Conservation (phyloP, 2,113 vertebrate genomes). For the Festucalex cinctus region DNA sequence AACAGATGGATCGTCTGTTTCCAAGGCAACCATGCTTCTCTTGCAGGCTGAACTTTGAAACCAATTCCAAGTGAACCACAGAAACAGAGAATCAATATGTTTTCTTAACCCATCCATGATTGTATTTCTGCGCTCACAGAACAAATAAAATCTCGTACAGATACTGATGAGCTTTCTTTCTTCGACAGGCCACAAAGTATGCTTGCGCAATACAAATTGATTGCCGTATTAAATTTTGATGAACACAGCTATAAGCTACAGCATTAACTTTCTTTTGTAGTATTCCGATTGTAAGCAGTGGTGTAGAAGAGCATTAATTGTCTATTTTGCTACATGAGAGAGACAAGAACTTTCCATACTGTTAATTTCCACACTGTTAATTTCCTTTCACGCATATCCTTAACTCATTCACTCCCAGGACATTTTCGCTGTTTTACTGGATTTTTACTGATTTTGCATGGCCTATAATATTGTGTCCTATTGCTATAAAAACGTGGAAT, state of each 20-base stretch:
- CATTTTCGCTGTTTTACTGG: too few species aligned
- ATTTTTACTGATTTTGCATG: too few species aligned
- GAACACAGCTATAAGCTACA: too few species aligned
- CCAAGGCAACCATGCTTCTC: slow-evolving; percentile 41
- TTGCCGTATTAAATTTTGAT: too few species aligned
- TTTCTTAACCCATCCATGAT: slow-evolving; percentile 7
- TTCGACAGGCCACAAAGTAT: neutral
- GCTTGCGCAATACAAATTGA: neutral
- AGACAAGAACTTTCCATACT: too few species aligned
- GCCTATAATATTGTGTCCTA: too few species aligned
- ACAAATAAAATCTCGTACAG: neutral
- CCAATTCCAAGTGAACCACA: slow-evolving; percentile 37
- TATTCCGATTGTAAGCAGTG: neutral
- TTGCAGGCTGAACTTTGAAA: slow-evolving; percentile 69
- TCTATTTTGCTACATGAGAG: neutral
- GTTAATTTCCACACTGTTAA: too few species aligned
- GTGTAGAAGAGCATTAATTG: neutral
- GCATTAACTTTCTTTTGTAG: neutral
- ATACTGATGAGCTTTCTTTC: neutral
- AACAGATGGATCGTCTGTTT: slow-evolving; percentile 19
- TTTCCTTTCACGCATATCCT: too few species aligned
- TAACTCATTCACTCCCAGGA: too few species aligned
- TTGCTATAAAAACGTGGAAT: too few species aligned
- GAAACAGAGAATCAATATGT: slow-evolving; percentile 41
- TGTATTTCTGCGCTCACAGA: neutral